phyloP scores from a whole-genome alignment of 2,797 vertebrate genomes.

The Takifugu ocellatus region DNA sequence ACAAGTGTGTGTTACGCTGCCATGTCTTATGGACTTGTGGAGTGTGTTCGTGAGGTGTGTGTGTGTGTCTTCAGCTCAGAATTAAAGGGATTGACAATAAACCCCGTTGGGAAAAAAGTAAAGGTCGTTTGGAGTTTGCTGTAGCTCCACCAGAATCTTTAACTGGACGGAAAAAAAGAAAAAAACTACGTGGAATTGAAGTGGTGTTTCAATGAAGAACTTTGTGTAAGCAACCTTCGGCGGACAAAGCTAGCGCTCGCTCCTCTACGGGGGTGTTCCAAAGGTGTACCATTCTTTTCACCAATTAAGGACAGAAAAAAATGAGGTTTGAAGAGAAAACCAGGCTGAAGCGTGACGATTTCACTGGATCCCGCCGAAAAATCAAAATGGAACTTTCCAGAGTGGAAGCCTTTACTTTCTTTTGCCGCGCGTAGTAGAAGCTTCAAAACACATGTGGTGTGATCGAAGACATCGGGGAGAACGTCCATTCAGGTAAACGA shows the following conservation, averaged over 20 bases:
- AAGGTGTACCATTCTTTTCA: not conserved
- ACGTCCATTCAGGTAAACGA: no score
- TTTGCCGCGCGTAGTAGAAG: not conserved
- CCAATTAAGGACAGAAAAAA: not conserved
- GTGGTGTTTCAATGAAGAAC: slow-evolving; percentile 3
- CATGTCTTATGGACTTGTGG: not conserved
- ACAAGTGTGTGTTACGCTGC: not conserved
- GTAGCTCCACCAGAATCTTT: not conserved
- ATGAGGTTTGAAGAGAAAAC: no score
- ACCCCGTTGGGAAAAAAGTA: no score
- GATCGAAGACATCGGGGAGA: no score
- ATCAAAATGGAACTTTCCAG: no score
- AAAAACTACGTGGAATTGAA: not conserved
- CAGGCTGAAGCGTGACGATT: no score
- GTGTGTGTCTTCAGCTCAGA: slow-evolving; percentile 7
- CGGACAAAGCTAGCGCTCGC: slow-evolving; percentile 2
- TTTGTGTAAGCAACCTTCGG: slow-evolving; percentile 10
- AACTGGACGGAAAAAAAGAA: slow-evolving; percentile 2
- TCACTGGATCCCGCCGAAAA: no score
- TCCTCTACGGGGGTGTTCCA: not conserved
- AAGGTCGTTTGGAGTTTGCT: slow-evolving; percentile 2
- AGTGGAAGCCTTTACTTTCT: no score
- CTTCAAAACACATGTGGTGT: no score
- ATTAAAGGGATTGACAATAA: not conserved
- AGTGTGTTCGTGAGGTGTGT: not conserved